Evolutionary conservation across 2,113 vertebrate species (phyloP), one percentile per base, ranked within the genome.

Genomic region (Cololabis saira): DNA sequence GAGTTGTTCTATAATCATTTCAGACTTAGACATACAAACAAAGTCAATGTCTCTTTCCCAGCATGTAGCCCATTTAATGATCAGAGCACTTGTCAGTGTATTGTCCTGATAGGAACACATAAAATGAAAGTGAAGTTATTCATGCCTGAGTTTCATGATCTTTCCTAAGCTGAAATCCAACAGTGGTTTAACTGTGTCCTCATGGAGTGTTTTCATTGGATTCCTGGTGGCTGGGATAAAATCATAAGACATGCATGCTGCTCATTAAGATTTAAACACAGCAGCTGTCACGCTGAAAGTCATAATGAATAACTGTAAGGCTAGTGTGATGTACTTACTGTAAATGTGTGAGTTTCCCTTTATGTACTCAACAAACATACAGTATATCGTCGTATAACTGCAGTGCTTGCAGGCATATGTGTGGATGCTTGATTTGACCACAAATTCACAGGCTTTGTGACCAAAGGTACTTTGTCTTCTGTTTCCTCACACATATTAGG

Each of bases 1-100:
- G 72, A 33, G 64, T 76, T 90, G 84, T 83, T 87, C 58, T 66
- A 78, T 81, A 71, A 60, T 64, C 45, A 79, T 81, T 78, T 84
- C 66, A 80, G 79, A 81, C 17, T 30, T 43, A 61, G 13, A 69
- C 21, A 69, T 54, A 62, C 44, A 71, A 76, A 65, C 44, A 74
- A 78, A 68, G 61, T 53, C 53, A 56, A 15, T 65, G 71, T 78
- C 72, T 74, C 43, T 68, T 78, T 70, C 30, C 75, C 74, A 71
- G 27, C 56, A 18, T 55, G n/a, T 66, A 21, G 24, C 17, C 37
- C 16, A 48, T 61, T 54, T 52, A 12, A 56, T 40, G 19, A 71
- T 66, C 24, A 68, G 67, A 72, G 51, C 30, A 42, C 51, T 48
- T 56, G 48, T 22, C 3, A 19, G 49, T 27, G 30, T 42, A 42